phyloP scores from a whole-genome alignment of 2,113 vertebrate genomes.

The Semnornis frantzii region DNA sequence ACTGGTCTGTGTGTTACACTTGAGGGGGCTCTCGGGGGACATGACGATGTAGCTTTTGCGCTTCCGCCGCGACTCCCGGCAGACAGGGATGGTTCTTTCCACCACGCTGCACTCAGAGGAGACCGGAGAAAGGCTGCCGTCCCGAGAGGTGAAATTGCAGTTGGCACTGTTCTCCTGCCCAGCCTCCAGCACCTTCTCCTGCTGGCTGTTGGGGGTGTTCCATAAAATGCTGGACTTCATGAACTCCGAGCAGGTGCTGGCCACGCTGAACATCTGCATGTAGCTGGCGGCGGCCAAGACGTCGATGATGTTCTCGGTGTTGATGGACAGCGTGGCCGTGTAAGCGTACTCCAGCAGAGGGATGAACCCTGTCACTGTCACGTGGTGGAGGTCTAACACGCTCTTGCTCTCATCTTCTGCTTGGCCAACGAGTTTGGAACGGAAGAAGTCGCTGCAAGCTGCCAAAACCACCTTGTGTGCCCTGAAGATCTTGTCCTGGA shows the following conservation, averaged over 20 bases:
- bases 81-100: conserved; percentile 91
- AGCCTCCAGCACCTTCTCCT: conserved; percentile 86
- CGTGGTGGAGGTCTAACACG: conserved; percentile 95
- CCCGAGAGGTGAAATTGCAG: conserved; percentile 88
- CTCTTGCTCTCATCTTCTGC: conserved; percentile 89
- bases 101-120: conserved; percentile 97
- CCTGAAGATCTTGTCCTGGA: conserved; percentile 93
- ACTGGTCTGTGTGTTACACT: conserved; percentile 89
- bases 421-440: conserved; percentile 88
- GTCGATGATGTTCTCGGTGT: conserved; percentile 98
- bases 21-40: conserved; percentile 92
- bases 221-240: conserved; percentile 99
- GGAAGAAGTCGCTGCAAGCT: conserved; percentile 94
- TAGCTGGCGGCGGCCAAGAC: conserved; percentile 97
- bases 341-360: conserved; percentile 97
- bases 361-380: conserved; percentile 95
- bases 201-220: conserved; percentile 82
- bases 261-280: conserved; percentile 99
- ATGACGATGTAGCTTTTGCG: conserved; percentile 94
- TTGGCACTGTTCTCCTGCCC: conserved; percentile 86
- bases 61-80: conserved; percentile 92
- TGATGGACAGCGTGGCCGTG: conserved; percentile 96
- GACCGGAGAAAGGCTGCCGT: conserved; percentile 94
- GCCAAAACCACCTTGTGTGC: conserved; percentile 92
- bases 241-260: conserved; percentile 97